These are phyloP conservation scores for Calliphora vicina DNA, from an alignment of 1,140 invertebrate genomes.

Conservation along the genomic window DNA sequence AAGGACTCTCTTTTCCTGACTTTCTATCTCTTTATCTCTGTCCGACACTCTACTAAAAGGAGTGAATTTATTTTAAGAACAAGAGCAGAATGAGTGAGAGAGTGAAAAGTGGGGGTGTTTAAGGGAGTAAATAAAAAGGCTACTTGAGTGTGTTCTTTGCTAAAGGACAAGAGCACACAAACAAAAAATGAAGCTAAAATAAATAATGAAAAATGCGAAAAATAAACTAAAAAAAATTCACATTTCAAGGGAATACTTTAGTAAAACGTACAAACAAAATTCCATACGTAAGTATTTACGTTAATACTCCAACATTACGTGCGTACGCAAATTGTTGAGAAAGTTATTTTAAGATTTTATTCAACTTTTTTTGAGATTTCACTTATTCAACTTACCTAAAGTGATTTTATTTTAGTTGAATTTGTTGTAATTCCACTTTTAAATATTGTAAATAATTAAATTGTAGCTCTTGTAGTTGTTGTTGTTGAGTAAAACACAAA, in stretches of 20 bases:
- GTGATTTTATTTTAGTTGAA: background rate
- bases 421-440: background rate
- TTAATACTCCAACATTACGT: too few relatives aligned
- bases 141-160: conserved; percentile 1
- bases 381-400: background rate
- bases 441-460: background rate
- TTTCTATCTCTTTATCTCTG: background rate
- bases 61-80: background rate
- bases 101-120: background rate
- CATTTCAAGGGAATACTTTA: background rate
- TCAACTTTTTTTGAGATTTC: too few relatives aligned
- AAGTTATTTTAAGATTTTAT: too few relatives aligned
- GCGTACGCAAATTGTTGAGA: background rate
- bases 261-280: too few relatives aligned
- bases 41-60: background rate
- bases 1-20: background rate
- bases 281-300: too few relatives aligned
- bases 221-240: too few relatives aligned
- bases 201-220: background rate
- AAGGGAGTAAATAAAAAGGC: background rate
- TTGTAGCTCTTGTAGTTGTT: background rate
- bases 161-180: background rate
- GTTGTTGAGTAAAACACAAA: background rate
- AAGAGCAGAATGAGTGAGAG: background rate
- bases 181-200: background rate